Conservation (phyloP, 2,113 vertebrate species). For the Tangachromis dhanisi region DNA sequence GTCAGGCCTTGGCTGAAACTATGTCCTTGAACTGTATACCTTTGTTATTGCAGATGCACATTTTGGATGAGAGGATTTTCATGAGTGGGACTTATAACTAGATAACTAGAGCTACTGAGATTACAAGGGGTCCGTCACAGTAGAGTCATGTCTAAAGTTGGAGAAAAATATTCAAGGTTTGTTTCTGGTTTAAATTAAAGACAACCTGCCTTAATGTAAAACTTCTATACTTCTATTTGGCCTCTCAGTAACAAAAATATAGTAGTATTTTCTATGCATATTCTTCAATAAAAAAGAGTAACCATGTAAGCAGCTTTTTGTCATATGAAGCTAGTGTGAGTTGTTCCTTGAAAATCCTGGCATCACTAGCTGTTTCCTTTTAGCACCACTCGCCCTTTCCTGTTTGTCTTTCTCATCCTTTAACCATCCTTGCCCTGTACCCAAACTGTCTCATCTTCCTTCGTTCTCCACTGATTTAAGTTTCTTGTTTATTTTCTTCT, state of each 20-base stretch:
- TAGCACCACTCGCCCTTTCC: not conserved
- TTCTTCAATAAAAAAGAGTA: not conserved
- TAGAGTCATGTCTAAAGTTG: not conserved
- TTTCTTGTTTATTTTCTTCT: not conserved
- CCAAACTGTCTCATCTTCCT: not conserved
- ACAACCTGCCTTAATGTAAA: not conserved
- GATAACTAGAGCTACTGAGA: not conserved
- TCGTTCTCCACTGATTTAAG: not conserved
- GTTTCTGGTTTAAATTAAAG: not conserved
- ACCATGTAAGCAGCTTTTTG: not conserved
- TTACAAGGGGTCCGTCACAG: not conserved
- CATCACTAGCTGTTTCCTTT: not conserved
- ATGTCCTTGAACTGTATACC: not conserved
- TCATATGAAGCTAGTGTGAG: not conserved
- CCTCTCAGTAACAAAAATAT: not conserved
- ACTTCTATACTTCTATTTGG: not conserved
- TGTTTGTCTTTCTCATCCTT: not conserved
- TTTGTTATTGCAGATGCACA: not conserved
- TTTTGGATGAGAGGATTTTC: not conserved
- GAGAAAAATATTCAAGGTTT: not conserved
- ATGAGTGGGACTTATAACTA: not conserved
- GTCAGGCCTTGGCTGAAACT: not conserved
- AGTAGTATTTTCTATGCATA: not conserved
- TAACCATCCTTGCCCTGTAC: not conserved
- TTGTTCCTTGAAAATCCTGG: not conserved